Conservation (phyloP, 2,888 invertebrate species). For the Pantelozetes paolii region DNA sequence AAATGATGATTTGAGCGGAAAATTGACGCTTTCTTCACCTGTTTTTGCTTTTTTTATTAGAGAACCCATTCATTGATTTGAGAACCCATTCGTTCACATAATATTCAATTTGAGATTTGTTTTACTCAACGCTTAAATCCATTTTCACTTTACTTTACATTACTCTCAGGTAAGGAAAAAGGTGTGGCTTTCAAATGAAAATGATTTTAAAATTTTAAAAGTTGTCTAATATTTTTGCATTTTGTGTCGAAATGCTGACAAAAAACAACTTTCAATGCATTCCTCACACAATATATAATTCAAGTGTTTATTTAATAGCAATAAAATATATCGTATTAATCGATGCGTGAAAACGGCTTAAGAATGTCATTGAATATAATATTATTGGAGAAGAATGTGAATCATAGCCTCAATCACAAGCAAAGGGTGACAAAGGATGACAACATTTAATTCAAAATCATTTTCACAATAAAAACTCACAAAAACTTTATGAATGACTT, state of each 20-base stretch:
- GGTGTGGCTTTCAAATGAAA: no score
- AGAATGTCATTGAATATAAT: conserved; percentile 22
- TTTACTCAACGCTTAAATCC: no score
- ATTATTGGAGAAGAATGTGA: conserved; percentile 14
- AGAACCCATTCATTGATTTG: not conserved
- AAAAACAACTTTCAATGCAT: conserved; percentile 7
- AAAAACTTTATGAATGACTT: not conserved
- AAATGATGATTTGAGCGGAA: not conserved
- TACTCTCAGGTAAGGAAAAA: no score
- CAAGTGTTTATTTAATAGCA: conserved; percentile 10
- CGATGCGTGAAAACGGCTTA: not conserved
- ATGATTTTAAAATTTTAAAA: no score
- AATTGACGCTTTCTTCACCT: not conserved
- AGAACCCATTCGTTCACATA: not conserved
- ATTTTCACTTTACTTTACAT: no score
- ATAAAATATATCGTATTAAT: conserved; percentile 1
- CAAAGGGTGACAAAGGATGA: not conserved
- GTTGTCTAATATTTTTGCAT: not conserved
- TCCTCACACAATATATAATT: no score
- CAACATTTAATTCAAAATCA: no score
- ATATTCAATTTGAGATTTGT: not conserved
- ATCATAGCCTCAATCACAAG: not conserved
- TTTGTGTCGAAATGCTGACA: not conserved
- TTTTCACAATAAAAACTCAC: not conserved
- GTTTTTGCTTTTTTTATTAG: no score